Evolutionary conservation across 2,797 vertebrate species (phyloP).

Genomic region (Pseudopleuronectes americanus): DNA sequence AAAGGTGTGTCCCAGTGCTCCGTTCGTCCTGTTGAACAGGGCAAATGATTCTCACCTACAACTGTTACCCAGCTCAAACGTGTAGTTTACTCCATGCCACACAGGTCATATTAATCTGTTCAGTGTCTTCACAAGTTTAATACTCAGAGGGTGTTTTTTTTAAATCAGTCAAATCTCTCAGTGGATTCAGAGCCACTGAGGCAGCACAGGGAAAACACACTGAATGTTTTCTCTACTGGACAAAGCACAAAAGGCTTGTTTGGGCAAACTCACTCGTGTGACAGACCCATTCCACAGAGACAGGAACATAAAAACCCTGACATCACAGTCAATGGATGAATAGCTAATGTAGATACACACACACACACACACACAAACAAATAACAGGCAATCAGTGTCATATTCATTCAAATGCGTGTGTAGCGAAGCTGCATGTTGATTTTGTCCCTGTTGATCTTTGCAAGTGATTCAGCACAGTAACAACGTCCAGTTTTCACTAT

Average conservation of each 20-base stretch:
- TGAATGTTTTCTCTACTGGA: conserved; percentile 38
- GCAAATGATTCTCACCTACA: conserved; percentile 34
- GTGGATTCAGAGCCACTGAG: conserved; percentile 23
- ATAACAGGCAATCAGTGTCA: conserved; percentile 63
- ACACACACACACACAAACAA: conserved; percentile 26
- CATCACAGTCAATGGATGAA: conserved; percentile 44
- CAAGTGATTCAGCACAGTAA: conserved; percentile 44
- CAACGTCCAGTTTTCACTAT: conserved; percentile 43
- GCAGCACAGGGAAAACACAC: conserved; percentile 47
- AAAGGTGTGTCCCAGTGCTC: conserved; percentile 27
- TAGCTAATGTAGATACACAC: conserved; percentile 41
- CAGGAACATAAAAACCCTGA: conserved; percentile 44
- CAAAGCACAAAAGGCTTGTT: conserved; percentile 43
- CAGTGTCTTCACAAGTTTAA: conserved; percentile 48
- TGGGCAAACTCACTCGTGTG: conserved; percentile 39
- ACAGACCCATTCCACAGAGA: conserved; percentile 42
- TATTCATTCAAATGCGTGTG: conserved; percentile 61
- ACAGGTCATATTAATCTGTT: conserved; percentile 46
- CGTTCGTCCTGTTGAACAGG: conserved; percentile 29
- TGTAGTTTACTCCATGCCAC: conserved; percentile 22
- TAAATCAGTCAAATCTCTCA: conserved; percentile 40
- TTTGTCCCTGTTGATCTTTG: conserved; percentile 42
- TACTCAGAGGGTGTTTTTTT: conserved; percentile 32
- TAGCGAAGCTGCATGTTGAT: conserved; percentile 45
- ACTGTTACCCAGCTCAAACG: conserved; percentile 36